Conservation (phyloP, 2,797 vertebrate genomes). For the Phataginus tetradactyla region DNA sequence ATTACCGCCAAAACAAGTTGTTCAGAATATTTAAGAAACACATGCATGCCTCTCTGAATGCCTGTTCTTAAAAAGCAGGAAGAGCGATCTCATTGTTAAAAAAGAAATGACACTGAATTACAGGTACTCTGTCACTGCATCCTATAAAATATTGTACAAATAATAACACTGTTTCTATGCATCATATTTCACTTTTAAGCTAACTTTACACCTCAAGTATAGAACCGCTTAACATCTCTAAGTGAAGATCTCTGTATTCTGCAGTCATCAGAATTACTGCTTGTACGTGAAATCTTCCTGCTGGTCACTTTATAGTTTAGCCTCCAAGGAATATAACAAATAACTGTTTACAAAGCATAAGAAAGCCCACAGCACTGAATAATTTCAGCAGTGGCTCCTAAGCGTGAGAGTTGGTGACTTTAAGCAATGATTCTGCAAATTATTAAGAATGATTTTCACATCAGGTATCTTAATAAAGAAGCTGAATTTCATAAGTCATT, state of each 20-base stretch:
- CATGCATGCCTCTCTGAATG: not conserved
- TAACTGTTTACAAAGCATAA: slow-evolving; percentile 45
- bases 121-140: not conserved
- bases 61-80: not conserved
- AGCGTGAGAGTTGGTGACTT: not conserved
- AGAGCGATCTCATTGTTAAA: not conserved
- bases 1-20: not conserved
- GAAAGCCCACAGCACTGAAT: not conserved
- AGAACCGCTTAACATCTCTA: slow-evolving; percentile 33
- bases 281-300: slow-evolving; percentile 36
- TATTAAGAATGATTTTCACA: not conserved
- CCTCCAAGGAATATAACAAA: slow-evolving; percentile 22
- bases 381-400: not conserved
- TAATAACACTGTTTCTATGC: not conserved
- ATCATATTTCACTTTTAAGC: not conserved
- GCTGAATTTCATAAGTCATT: not conserved
- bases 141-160: not conserved
- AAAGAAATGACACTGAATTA: not conserved
- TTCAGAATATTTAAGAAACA: not conserved
- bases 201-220: slow-evolving; percentile 8
- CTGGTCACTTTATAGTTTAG: slow-evolving; percentile 42
- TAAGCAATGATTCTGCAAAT: not conserved
- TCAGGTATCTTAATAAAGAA: not conserved
- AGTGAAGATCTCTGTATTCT: slow-evolving; percentile 27
- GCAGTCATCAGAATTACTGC: slow-evolving; percentile 28